phyloP scores from a whole-genome alignment of 2,113 vertebrate species.

The Cynocephalus volans region DNA sequence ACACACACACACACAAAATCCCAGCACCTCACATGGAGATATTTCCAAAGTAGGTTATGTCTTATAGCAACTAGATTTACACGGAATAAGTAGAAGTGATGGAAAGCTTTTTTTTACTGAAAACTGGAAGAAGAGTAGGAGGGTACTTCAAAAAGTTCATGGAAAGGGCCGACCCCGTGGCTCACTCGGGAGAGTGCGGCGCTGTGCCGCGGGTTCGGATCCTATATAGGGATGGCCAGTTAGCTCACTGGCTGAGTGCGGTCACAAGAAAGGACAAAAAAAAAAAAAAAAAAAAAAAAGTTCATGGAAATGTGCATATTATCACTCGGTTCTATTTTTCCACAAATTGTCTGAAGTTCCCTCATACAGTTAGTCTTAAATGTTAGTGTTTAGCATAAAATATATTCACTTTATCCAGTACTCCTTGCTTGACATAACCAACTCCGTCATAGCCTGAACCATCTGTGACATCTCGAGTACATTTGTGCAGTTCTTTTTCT shows the following conservation, averaged over 20 bases:
- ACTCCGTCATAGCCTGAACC: neutral
- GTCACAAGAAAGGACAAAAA: too few species aligned
- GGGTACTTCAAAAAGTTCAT: too few species aligned
- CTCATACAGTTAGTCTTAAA: neutral
- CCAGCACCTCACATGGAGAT: neutral
- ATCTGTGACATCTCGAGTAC: neutral
- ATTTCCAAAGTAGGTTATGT: neutral
- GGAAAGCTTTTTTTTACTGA: neutral
- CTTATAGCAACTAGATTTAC: neutral
- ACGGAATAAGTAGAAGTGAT: neutral
- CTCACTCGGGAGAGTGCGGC: too few species aligned
- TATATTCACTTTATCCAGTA: neutral
- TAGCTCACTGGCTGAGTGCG: too few species aligned
- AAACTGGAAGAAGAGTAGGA: neutral
- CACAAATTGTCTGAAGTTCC: too few species aligned
- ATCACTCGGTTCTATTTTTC: too few species aligned
- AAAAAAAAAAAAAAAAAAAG: too few species aligned
- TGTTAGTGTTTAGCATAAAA: neutral
- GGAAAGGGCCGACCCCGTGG: too few species aligned
- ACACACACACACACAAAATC: neutral
- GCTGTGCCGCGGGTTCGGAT: too few species aligned
- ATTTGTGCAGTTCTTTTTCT: neutral
- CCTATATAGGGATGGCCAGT: too few species aligned
- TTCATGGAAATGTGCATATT: too few species aligned
- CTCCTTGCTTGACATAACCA: neutral